Evolutionary conservation across 2,797 vertebrate species (phyloP).

Genomic region (Poeciliopsis infans): DNA sequence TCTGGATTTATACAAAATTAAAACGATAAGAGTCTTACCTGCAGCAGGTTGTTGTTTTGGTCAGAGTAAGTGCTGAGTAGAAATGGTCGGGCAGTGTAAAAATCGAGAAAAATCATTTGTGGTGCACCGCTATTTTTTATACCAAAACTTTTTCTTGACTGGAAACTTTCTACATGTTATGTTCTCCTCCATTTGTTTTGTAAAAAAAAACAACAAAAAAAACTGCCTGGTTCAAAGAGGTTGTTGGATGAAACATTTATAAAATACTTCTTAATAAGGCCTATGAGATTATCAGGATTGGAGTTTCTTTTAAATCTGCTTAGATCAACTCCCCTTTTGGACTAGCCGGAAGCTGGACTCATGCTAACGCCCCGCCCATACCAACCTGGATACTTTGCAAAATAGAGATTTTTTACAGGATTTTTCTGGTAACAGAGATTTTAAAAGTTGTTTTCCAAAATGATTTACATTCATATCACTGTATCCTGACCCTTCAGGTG

Average conservation of each 20-base stretch:
- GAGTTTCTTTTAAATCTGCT: neutral
- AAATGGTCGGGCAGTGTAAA: neutral
- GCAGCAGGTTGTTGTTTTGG: neutral
- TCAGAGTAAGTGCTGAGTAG: neutral
- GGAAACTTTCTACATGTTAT: neutral
- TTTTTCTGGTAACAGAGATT: neutral
- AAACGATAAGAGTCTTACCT: neutral
- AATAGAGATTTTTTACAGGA: neutral
- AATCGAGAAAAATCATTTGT: neutral
- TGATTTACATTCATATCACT: neutral
- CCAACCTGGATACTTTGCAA: neutral
- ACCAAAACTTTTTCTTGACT: neutral
- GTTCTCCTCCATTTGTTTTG: neutral
- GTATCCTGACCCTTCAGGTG: neutral
- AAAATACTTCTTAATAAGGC: neutral
- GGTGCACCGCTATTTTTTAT: neutral
- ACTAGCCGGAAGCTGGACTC: neutral
- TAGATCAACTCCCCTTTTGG: neutral
- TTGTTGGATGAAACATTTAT: neutral
- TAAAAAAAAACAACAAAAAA: neutral
- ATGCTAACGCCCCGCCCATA: neutral
- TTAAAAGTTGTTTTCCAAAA: neutral
- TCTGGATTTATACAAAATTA: neutral
- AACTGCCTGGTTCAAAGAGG: neutral
- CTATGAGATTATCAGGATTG: neutral